Percentiles rank a stretch among this genome's conserved stretches.
These are phyloP conservation scores for Ctena decussata DNA, from an alignment of 2,888 invertebrate species.

Conservation along the genomic window DNA sequence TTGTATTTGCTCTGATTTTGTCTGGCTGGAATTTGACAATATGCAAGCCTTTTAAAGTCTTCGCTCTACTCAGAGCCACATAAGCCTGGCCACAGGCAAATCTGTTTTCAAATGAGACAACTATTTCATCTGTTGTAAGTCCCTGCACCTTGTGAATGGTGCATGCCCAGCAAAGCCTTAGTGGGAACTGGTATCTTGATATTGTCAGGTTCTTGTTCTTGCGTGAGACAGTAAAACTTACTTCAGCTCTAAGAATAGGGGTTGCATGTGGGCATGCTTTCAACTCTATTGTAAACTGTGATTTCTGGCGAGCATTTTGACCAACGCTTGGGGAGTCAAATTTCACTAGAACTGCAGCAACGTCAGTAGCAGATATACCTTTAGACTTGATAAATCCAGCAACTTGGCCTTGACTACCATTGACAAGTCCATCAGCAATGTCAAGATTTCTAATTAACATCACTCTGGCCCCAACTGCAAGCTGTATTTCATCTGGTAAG, in stretches of 20 bases:
- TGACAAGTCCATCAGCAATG: constrained; percentile 61
- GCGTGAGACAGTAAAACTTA: constrained; percentile 13
- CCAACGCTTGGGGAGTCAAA: constrained; percentile 39
- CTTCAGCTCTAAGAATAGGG: no score
- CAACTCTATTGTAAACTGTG: no score
- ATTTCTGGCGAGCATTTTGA: not conserved
- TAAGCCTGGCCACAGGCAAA: constrained; percentile 14
- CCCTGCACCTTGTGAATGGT: constrained; percentile 51
- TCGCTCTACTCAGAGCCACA: constrained; percentile 35
- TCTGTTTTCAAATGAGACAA: constrained; percentile 32
- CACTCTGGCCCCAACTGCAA: constrained; percentile 33
- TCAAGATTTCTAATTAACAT: constrained; percentile 54
- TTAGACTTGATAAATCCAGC: constrained; percentile 33
- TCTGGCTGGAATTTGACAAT: constrained; percentile 22
- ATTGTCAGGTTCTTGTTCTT: constrained; percentile 33
- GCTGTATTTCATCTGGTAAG: not conserved
- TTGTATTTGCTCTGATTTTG: constrained; percentile 16
- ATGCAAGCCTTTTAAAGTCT: constrained; percentile 25
- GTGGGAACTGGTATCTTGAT: constrained; percentile 46
- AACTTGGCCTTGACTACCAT: constrained; percentile 57
- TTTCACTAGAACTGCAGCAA: constrained; percentile 38
- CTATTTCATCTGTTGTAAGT: constrained; percentile 17
- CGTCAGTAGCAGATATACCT: not conserved
- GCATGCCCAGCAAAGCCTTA: constrained; percentile 35
- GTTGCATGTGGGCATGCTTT: no score